Evolutionary conservation across 2,888 invertebrate species (phyloP), one percentile per base, ranked within the genome.

Genomic region (Amblyjoppa proteus): DNA sequence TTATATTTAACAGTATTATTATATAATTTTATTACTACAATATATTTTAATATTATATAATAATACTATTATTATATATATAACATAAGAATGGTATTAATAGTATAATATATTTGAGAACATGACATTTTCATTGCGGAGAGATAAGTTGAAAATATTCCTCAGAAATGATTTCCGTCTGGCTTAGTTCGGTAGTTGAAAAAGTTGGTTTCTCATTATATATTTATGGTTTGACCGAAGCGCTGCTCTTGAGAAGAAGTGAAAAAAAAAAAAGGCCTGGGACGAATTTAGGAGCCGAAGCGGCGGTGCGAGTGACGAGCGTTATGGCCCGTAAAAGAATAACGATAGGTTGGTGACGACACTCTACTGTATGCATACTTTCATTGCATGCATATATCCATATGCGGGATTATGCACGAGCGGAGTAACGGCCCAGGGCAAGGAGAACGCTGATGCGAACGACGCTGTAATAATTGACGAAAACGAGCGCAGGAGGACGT

Each of bases 281-380:
- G 28, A 49, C 66, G 34, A 25, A 53, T 51, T 45, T 64, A 41
- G 31, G 49, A 51, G 13, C 34, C 31, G 58, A 49, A 49, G 76
- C 77, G 58, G 51, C 45, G 73, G 81, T 41, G 77, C 73, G 68
- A 77, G 81, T 61, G 77, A 81, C 69, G 77, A 69, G 77, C 69
- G 77, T 84, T 81, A 84, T 81, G 81, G 61, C 51, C 61, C 84
- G 68, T 81, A 81, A 84, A 84, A 84, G 68, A 77, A 71, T 84
- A 81, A 84, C 81, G 84, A 78, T 81, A 53, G 81, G 84, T 73
- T 84, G 73, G 41, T 77, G 61, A 71, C 71, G 66, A 64, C 58
- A 20, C 20, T 53, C 73, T 81, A 74, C 58, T 73, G 25, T 61
- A 64, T 20, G 16, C 41, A 74, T 69, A 71, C 49, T 38, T 16